Conservation (phyloP, 2,888 invertebrate genomes). For the Xanthia icteritia region DNA sequence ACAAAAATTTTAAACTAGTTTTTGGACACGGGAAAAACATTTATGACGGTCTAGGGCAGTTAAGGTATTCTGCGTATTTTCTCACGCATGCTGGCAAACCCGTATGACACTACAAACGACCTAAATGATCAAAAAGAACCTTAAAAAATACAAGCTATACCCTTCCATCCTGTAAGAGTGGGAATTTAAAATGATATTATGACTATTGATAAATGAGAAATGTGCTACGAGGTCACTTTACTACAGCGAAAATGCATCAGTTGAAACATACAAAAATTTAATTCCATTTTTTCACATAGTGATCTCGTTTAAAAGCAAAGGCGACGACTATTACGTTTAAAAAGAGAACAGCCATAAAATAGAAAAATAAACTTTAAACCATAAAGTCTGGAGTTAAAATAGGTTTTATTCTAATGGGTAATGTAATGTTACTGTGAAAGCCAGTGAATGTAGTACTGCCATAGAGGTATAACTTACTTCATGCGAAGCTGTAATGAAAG, state of each 20-base stretch:
- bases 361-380: conserved; percentile 47
- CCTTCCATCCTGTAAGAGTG: background rate
- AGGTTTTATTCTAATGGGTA: conserved; percentile 52
- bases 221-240: conserved; percentile 15
- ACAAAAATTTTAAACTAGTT: background rate
- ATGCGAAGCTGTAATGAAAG: conserved; percentile 48
- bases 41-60: background rate
- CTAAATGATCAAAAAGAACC: background rate
- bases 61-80: background rate
- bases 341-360: conserved; percentile 38
- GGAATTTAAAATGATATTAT: background rate
- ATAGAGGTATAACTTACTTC: conserved; percentile 15
- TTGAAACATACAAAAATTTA: conserved; percentile 14
- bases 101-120: background rate
- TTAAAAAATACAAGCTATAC: background rate
- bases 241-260: conserved; percentile 13
- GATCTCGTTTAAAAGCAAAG: conserved; percentile 4
- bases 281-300: background rate
- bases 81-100: background rate
- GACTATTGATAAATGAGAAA: conserved; percentile 1
- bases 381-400: conserved; percentile 49
- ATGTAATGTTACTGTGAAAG: conserved; percentile 52
- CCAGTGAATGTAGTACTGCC: conserved; percentile 27
- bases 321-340: conserved; percentile 22
- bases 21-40: background rate